Evolutionary conservation across 2,888 invertebrate genomes (phyloP).

Genomic region (Bombylius discolor): DNA sequence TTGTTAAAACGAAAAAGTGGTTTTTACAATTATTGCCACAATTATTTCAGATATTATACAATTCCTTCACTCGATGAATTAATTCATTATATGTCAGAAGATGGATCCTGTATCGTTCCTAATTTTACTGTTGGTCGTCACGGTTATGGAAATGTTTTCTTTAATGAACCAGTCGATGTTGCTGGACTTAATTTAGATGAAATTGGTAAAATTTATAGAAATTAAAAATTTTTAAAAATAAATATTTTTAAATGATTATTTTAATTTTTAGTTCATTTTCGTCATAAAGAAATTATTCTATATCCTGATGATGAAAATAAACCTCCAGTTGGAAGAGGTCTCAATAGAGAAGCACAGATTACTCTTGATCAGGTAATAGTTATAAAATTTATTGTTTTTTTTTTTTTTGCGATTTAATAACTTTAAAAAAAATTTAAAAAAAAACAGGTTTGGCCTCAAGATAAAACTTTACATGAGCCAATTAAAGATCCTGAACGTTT

Average conservation of each 20-base stretch:
- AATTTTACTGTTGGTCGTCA: conserved; percentile 79
- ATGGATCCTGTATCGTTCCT: conserved; percentile 68
- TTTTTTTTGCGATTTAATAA: background rate
- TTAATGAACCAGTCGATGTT: conserved; percentile 72
- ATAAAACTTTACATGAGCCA: conserved; percentile 64
- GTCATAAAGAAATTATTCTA: conserved; percentile 87
- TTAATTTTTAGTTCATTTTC: conserved; percentile 58
- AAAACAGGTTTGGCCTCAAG: conserved; percentile 60
- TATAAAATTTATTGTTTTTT: background rate
- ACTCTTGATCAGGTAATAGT: conserved; percentile 69
- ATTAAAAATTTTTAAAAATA: background rate
- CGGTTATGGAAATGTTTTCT: conserved; percentile 84
- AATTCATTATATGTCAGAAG: conserved; percentile 52
- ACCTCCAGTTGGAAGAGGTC: conserved; percentile 72
- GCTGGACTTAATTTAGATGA: conserved; percentile 76
- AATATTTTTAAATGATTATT: background rate
- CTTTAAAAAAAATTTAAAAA: background rate
- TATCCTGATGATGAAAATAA: conserved; percentile 85
- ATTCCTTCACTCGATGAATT: conserved; percentile 76
- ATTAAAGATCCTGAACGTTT: conserved; percentile 71
- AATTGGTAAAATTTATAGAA: conserved; percentile 43
- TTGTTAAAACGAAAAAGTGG: too few species aligned
- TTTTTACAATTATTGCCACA: background rate
- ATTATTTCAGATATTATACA: conserved; percentile 57
- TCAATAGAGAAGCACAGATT: conserved; percentile 83